A percentile compares a stretch with the other conserved stretches of the same genome.
Evolutionary conservation across 2,888 invertebrate species (phyloP).

Genomic region (Eremobia ochroleuca): DNA sequence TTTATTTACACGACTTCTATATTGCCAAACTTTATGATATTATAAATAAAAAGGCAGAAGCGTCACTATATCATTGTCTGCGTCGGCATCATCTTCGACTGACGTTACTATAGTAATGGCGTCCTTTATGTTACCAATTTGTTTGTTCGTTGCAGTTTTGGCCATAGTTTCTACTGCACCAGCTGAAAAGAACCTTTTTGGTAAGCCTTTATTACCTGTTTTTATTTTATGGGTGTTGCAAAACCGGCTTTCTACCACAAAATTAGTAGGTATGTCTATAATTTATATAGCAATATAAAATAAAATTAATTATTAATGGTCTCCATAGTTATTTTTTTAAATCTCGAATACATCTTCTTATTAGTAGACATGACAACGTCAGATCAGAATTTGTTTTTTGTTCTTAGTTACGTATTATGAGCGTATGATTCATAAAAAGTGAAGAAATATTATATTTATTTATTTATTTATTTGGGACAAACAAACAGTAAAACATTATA

Average conservation of each 20-base stretch:
- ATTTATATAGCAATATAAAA: neutral
- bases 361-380: neutral
- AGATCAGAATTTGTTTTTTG: neutral
- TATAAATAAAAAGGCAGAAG: constrained; percentile 21
- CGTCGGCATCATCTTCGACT: neutral
- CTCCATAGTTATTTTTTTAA: neutral
- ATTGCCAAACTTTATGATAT: neutral
- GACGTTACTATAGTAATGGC: constrained; percentile 18
- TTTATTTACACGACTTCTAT: neutral
- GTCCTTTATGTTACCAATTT: constrained; percentile 17
- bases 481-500: too few relatives aligned
- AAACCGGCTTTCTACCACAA: neutral
- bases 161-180: constrained; percentile 25
- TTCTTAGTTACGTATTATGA: neutral
- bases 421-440: neutral
- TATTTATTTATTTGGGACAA: too few relatives aligned
- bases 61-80: neutral
- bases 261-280: neutral
- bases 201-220: neutral
- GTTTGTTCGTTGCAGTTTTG: constrained; percentile 22
- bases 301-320: neutral
- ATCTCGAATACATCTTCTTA: too few relatives aligned
- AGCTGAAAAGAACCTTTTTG: constrained; percentile 22
- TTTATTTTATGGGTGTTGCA: neutral
- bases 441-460: neutral